These are phyloP conservation scores for Papilio polytes DNA, from an alignment of 1,140 invertebrate genomes.

Conservation along the genomic window DNA sequence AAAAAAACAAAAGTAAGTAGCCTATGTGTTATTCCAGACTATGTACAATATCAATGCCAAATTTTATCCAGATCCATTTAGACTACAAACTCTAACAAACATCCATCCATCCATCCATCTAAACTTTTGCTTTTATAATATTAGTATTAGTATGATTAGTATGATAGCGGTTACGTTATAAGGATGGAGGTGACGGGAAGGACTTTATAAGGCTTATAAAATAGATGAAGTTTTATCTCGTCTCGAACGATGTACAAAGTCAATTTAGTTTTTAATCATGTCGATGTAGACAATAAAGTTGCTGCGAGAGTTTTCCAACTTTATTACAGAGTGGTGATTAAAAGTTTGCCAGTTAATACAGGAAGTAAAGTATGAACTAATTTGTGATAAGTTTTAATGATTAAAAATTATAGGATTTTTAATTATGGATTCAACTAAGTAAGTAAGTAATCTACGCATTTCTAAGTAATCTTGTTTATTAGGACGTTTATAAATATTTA, in stretches of 20 bases:
- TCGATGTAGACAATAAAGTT: conserved; percentile 13
- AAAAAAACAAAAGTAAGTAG: too few relatives aligned
- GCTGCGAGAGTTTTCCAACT: neutral
- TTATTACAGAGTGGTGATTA: neutral
- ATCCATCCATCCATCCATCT: too few relatives aligned
- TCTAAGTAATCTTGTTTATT: too few relatives aligned
- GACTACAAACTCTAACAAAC: too few relatives aligned
- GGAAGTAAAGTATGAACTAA: neutral
- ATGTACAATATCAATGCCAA: too few relatives aligned
- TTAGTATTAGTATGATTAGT: too few relatives aligned
- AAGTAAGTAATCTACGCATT: too few relatives aligned
- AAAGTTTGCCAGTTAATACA: neutral
- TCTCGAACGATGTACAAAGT: conserved; percentile 5
- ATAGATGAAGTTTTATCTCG: conserved; percentile 8
- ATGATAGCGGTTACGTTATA: conserved; percentile 41
- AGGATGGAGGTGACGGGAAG: conserved; percentile 30
- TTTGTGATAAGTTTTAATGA: conserved; percentile 3
- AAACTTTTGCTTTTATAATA: too few relatives aligned
- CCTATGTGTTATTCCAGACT: too few relatives aligned
- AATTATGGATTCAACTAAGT: neutral
- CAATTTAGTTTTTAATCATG: conserved; percentile 20
- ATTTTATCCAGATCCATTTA: too few relatives aligned
- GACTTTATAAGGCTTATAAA: conserved; percentile 26
- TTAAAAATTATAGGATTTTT: neutral
- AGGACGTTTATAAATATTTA: too few relatives aligned